Evolutionary conservation across 1,140 invertebrate genomes (phyloP), one percentile per base, ranked within the genome.

Genomic region (Drosophila micromelanica): DNA sequence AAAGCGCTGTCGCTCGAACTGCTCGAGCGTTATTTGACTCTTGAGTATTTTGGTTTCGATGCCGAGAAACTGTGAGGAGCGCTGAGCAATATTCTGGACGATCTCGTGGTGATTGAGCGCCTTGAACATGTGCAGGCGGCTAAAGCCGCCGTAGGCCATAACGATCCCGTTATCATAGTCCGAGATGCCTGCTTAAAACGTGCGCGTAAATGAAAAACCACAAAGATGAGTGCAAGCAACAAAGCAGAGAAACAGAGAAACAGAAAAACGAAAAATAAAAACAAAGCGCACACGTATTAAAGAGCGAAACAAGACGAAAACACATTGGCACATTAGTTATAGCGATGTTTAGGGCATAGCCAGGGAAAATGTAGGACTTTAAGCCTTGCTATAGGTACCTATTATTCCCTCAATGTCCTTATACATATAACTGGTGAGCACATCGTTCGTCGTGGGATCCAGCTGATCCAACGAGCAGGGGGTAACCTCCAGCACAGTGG

Each of bases 391-490:
- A 87, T 89, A 89, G 76, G 49, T 92, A 92, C 93, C 80, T 93
- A 93, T 77, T 70, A 98, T 93, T 60, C 95, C 95, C 91, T 98
- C 96, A 67, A 99, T 97, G 92, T 98, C 97, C 93, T 97, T 98
- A 92, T 97, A 99, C 91, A 95, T 96, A 92, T 99, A 99, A 73
- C 96, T 96, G 40, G 96, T 96, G 55, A 98, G 92, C 11, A 97
- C 87, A 74, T 94, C 94, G 79, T 96, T 96, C 9, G 96, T 97
- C 4, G 96, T 95, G 48, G 96, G 95, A 93, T 99, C 97, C 38
- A 98, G 92, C 93, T 99, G 98, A 92, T 98, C 96, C 20, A 99
- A 92, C 54, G 97, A 97, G 90, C 95, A 96, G 7, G 97, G 95
- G 27, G 97, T 97, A 0, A 99, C 95, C 94, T 98, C 97, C 56